A percentile compares a stretch with the other conserved stretches of the same genome.
These are phyloP conservation scores for Beroe forskalii DNA, from an alignment of 37 sponge, comb jelly and placozoan genomes.

Conservation along the genomic window DNA sequence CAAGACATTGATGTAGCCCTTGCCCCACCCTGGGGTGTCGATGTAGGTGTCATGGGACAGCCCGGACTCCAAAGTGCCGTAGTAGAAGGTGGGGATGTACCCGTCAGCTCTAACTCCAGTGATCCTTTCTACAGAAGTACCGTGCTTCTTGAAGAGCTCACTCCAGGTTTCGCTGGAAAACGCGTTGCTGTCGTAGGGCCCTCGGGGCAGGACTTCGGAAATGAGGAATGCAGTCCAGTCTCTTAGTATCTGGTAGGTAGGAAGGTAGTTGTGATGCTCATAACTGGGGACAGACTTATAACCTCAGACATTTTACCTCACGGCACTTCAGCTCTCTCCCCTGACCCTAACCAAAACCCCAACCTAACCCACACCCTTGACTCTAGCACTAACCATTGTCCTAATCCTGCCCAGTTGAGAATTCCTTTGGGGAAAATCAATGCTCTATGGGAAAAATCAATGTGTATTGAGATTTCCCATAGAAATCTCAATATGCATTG, in stretches of 20 bases:
- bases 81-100: conserved; percentile 37
- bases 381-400: too few relatives aligned
- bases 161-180: not conserved
- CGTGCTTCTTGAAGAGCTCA: not conserved
- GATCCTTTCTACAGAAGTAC: not conserved
- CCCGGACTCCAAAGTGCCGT: not conserved
- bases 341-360: too few relatives aligned
- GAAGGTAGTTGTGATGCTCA: too few relatives aligned
- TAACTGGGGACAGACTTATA: too few relatives aligned
- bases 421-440: too few relatives aligned
- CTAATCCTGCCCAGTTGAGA: too few relatives aligned
- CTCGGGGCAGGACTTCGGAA: conserved; percentile 7
- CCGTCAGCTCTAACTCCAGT: not conserved
- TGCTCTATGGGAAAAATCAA: too few relatives aligned
- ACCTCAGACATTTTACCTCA: too few relatives aligned
- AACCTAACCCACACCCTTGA: too few relatives aligned
- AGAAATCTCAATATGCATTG: too few relatives aligned
- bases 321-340: too few relatives aligned
- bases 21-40: conserved; percentile 35
- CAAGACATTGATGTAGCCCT: not conserved
- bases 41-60: not conserved
- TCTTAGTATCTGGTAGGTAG: not conserved
- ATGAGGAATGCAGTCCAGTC: conserved; percentile 41
- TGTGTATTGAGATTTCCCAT: too few relatives aligned
- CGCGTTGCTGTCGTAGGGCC: not conserved